Base-by-base conservation (phyloP, 2,113 vertebrate species). In the Ceuthmochares aereus region DNA sequence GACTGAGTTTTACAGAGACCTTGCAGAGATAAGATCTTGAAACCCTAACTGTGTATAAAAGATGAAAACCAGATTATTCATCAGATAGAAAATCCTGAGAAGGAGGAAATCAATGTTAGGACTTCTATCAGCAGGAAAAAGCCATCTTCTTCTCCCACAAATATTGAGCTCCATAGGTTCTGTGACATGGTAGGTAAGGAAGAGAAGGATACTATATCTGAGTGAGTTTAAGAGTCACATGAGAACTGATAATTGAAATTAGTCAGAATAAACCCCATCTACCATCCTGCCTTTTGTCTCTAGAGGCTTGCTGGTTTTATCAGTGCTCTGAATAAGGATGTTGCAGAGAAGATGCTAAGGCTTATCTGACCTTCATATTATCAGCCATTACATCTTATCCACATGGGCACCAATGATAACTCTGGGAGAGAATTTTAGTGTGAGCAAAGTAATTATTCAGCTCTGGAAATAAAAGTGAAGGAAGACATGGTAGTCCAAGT, bases 71-170 rank as follows among this genome's bases (percentile, higher is more conserved):
- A 62, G 12, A 36, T 42, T 30, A 81, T 58, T 7, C 3, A 72
- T 42, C 14, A 55, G 6, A 34, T 1, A 63, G 29, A 69, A 69
- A 62, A 81, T 74, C 19, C 16, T 52, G 30, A 62, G 25, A 40
- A 9, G 17, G 5, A 51, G 9, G 19, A 77, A 84, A 64, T 52
- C 4, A 82, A 29, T 8, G 27, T 26, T 52, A 64, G 40, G 12
- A 43, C 11, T 76, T 66, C 30, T 54, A 18, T 49, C 19, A 74
- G 37, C 5, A 32, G 5, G 12, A 27, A 54, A 69, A 40, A 66
- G 1, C 0, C 2, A 1, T 5, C 6, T 59, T 83, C 10, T 89
- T 6, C 4, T 85, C 10, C 6, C 2, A 5, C 4, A 74, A 7
- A 10, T 66, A 64, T 80, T 68, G 2, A 56, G 14, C 6, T 73